Conservation (phyloP, 2,113 vertebrate species). For the Choloepus hoffmanni region DNA sequence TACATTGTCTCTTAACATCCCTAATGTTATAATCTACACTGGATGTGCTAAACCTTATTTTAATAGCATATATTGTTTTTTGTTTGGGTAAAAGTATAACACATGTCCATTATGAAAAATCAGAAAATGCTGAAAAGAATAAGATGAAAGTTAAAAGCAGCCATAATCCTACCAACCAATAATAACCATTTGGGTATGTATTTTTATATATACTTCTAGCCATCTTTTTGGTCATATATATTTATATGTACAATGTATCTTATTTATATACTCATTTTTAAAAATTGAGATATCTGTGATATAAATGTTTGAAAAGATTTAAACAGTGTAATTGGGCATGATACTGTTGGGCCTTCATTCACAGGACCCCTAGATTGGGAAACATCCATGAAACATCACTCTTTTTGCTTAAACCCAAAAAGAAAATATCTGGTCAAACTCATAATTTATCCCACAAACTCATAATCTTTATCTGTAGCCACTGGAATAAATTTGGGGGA, state of each 20-base stretch:
- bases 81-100: background rate
- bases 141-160: conserved; percentile 34
- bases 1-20: background rate
- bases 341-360: background rate
- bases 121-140: background rate
- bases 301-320: background rate
- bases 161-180: background rate
- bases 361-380: background rate
- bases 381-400: background rate
- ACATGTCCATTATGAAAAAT: background rate
- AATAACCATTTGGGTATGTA: background rate
- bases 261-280: background rate
- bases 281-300: background rate
- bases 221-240: background rate
- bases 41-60: background rate
- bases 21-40: background rate
- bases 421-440: background rate
- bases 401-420: background rate
- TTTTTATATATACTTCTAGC: background rate
- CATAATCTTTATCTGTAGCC: background rate
- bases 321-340: background rate
- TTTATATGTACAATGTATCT: background rate
- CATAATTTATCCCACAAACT: background rate
- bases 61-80: background rate
- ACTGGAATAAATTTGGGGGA: background rate